Evolutionary conservation across 2,888 invertebrate species (phyloP).

Genomic region (Noctua comes): DNA sequence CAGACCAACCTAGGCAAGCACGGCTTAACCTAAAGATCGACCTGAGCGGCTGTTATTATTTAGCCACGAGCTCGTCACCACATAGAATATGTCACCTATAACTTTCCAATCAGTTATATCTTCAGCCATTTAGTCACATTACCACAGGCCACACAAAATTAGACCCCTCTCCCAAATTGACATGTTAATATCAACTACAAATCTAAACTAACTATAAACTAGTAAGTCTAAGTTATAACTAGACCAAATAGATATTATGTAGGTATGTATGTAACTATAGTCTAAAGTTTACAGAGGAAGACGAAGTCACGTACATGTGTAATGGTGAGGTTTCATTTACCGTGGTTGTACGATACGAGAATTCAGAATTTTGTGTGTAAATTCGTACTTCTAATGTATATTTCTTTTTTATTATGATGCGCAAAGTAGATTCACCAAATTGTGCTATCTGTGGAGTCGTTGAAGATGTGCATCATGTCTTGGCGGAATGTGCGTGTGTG

Average conservation of each 20-base stretch:
- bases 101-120: neutral
- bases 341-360: constrained; percentile 48
- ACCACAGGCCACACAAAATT: constrained; percentile 1
- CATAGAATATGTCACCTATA: neutral
- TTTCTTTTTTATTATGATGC: too few species aligned
- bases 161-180: constrained; percentile 2
- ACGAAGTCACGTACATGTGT: constrained; percentile 49
- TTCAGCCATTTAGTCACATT: constrained; percentile 4
- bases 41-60: too few species aligned
- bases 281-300: constrained; percentile 48
- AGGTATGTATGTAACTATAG: neutral
- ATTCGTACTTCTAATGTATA: neutral
- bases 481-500: too few species aligned
- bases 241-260: constrained; percentile 26
- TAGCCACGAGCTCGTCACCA: too few species aligned
- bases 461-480: too few species aligned
- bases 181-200: constrained; percentile 36
- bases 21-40: too few species aligned
- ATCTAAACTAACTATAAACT: constrained; percentile 37
- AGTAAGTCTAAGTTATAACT: constrained; percentile 42
- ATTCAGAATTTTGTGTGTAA: neutral
- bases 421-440: too few species aligned
- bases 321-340: constrained; percentile 17
- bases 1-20: too few species aligned
- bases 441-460: too few species aligned